Evolutionary conservation across 1,140 invertebrate genomes (phyloP).

Genomic region (Druon quercuslanigerum): DNA sequence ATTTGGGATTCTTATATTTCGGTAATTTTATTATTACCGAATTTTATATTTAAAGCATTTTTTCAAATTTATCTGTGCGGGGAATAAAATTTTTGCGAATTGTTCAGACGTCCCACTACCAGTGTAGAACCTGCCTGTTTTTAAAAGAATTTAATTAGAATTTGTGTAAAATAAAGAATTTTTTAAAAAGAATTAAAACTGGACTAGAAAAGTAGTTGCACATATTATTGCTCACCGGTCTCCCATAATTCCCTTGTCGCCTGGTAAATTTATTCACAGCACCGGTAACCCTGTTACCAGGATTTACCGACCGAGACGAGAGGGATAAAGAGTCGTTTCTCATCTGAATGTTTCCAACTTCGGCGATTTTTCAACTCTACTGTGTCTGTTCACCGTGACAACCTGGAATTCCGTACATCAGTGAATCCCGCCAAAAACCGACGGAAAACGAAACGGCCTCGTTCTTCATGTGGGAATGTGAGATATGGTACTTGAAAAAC

Average conservation of each 20-base stretch:
- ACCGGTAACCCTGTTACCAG: constrained; percentile 69
- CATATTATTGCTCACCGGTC: constrained; percentile 62
- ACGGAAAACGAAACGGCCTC: not conserved
- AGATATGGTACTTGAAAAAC: too few relatives aligned
- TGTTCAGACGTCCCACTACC: too few relatives aligned
- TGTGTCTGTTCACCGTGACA: not conserved
- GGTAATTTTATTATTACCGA: too few relatives aligned
- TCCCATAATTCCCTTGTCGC: constrained; percentile 60
- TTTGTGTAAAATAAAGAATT: too few relatives aligned
- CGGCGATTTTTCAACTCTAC: constrained; percentile 60
- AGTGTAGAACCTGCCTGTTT: too few relatives aligned
- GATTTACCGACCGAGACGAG: constrained; percentile 64
- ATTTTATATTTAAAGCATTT: too few relatives aligned
- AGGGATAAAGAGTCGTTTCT: constrained; percentile 62
- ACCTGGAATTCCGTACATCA: constrained; percentile 52
- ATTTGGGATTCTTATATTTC: too few relatives aligned
- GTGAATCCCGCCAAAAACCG: constrained; percentile 35
- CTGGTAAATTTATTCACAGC: constrained; percentile 73
- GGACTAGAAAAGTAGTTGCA: not conserved
- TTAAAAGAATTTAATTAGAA: too few relatives aligned
- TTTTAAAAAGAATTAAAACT: not conserved
- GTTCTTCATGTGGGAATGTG: not conserved
- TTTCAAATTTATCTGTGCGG: too few relatives aligned
- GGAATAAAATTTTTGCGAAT: too few relatives aligned
- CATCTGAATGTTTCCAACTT: constrained; percentile 64